Base-by-base conservation (phyloP, 2,797 vertebrate genomes). In the Notoglanidium macrostoma region DNA sequence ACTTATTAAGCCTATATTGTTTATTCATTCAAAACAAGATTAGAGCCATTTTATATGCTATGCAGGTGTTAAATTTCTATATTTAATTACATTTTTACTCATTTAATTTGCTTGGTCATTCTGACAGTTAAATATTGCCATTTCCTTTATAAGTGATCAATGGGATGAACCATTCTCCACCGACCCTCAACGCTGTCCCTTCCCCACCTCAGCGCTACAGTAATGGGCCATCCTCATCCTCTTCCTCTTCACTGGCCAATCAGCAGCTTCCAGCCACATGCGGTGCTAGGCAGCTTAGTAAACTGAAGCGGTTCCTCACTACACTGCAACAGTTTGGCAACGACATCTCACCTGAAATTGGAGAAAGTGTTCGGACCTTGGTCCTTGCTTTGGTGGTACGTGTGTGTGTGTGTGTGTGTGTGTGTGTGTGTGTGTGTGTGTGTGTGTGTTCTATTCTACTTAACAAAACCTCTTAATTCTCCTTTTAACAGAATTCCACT, bases 241-340 rank as follows among this genome's bases (percentile, higher is more conserved):
- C 98, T 5, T 99, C 98, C 26, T 99, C 98, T 1, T 98, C 98
- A 0, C 94, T 99, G 93, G 97, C 98, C 17, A 99, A 99, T 95
- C 98, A 99, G 92, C 98, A 99, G 93, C 96, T 99, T 89, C 98
- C 98, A 0, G 98, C 98, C 90, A 99, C 98, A 3, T 99, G 98
- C 19, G 98, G 98, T 1, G 98, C 98, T 54, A 96, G 98, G 87
- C 98, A 99, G 93, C 97, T 99, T 90, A 99, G 98, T 96, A 99
- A 99, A 93, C 95, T 99, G 90, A 99, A 99, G 87, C 97, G 98
- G 6, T 99, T 99, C 94, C 97, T 99, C 89, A 99, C 98, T 46
- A 99, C 98, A 57, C 94, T 99, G 91, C 98, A 99, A 92, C 98
- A 99, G 95, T 99, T 99, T 59, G 98, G 98, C 93, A 99, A 98